Evolutionary conservation across 2,797 vertebrate species (phyloP).

Genomic region (Taenioides sp.): DNA sequence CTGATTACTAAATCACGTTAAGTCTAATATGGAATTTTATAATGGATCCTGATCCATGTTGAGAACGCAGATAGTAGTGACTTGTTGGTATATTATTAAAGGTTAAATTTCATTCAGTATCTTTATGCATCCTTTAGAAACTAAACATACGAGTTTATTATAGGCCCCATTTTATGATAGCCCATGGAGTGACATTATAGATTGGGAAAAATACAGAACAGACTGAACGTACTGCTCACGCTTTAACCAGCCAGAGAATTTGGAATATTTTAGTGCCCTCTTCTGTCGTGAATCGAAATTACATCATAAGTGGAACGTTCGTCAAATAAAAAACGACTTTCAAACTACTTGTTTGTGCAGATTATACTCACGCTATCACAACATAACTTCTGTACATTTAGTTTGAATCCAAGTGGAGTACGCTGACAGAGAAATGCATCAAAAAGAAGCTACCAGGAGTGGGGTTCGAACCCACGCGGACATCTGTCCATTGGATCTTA

Average conservation of each 20-base stretch:
- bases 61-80: too few relatives aligned
- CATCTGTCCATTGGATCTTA: slow-evolving; percentile 87
- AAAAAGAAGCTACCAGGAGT: slow-evolving; percentile 78
- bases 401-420: neutral
- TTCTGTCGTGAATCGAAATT: slow-evolving; percentile 24
- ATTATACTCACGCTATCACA: neutral
- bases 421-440: neutral
- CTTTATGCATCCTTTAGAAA: too few relatives aligned
- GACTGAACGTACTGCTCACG: neutral
- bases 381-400: neutral
- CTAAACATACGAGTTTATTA: neutral
- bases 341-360: neutral
- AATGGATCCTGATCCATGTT: too few relatives aligned
- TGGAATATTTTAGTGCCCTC: slow-evolving; percentile 42
- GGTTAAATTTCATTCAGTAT: too few relatives aligned
- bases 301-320: neutral
- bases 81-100: too few relatives aligned
- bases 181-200: too few relatives aligned
- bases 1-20: too few relatives aligned
- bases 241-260: neutral
- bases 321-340: too few relatives aligned
- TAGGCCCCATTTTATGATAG: too few relatives aligned
- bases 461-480: slow-evolving; percentile 89
- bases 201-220: neutral
- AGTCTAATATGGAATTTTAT: too few relatives aligned